Percentiles rank a stretch among this genome's conserved stretches.
Conservation (phyloP, 2,888 invertebrate genomes). For the Mythimna albipuncta region DNA sequence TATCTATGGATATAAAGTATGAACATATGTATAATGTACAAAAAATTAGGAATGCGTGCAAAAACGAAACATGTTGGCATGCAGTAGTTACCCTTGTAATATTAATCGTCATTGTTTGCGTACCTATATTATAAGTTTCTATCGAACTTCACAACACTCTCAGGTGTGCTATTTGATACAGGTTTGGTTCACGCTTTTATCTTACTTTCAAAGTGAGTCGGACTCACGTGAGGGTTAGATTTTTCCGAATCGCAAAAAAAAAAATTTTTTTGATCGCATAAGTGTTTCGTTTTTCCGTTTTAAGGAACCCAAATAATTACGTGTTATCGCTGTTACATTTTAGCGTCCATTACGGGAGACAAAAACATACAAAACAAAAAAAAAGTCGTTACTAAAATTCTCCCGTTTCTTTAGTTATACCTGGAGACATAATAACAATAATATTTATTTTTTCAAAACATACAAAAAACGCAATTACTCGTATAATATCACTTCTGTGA, state of each 20-base stretch:
- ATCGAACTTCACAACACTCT: background rate
- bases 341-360: background rate
- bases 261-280: too few species aligned
- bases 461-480: too few species aligned
- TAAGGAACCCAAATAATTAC: too few species aligned
- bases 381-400: too few species aligned
- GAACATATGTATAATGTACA: slow-evolving; percentile 2
- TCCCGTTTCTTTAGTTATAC: too few species aligned
- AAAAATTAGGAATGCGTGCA: slow-evolving; percentile 5
- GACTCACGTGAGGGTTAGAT: too few species aligned
- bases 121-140: background rate
- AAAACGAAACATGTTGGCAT: slow-evolving; percentile 1
- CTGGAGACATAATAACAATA: background rate
- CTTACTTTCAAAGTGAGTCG: background rate
- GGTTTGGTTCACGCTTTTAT: background rate
- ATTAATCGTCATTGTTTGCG: background rate
- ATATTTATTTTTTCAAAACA: too few species aligned
- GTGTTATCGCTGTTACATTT: background rate
- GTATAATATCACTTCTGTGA: too few species aligned
- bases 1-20: background rate
- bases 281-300: too few species aligned
- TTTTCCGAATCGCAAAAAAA: too few species aligned
- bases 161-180: background rate
- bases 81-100: background rate
- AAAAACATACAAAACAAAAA: too few species aligned